Conservation (phyloP, 2,888 invertebrate species). For the Gerris lacustris region DNA sequence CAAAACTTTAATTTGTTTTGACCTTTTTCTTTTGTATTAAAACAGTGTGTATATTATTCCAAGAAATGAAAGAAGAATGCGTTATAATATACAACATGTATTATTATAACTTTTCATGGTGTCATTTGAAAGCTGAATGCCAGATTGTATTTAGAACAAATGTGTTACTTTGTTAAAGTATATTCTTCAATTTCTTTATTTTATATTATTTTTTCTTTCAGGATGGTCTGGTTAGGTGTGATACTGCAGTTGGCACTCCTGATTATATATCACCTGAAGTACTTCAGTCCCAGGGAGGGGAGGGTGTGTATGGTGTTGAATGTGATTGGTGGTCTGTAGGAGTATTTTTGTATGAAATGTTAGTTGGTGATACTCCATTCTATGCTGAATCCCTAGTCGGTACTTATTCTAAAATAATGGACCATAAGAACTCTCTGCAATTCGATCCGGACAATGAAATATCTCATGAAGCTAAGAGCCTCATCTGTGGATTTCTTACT, state of each 20-base stretch:
- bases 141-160: too few relatives aligned
- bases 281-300: conserved; percentile 87
- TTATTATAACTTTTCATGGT: too few relatives aligned
- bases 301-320: conserved; percentile 91
- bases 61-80: too few relatives aligned
- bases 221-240: conserved; percentile 90
- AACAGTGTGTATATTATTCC: too few relatives aligned
- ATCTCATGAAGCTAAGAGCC: conserved; percentile 69
- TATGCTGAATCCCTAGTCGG: conserved; percentile 93
- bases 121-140: too few relatives aligned
- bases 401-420: conserved; percentile 98
- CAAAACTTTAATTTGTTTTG: too few relatives aligned
- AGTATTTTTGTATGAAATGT: conserved; percentile 97
- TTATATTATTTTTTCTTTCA: conserved; percentile 31
- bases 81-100: too few relatives aligned
- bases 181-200: neutral
- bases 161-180: too few relatives aligned
- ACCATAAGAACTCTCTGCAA: conserved; percentile 86
- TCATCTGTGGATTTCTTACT: conserved; percentile 88
- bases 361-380: conserved; percentile 96
- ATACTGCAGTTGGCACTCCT: conserved; percentile 97
- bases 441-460: conserved; percentile 89
- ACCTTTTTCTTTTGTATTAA: too few relatives aligned
- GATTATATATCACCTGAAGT: conserved; percentile 99
- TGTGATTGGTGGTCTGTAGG: conserved; percentile 99